phyloP scores from a whole-genome alignment of 2,888 invertebrate species.

The Drosophila emarginata region DNA sequence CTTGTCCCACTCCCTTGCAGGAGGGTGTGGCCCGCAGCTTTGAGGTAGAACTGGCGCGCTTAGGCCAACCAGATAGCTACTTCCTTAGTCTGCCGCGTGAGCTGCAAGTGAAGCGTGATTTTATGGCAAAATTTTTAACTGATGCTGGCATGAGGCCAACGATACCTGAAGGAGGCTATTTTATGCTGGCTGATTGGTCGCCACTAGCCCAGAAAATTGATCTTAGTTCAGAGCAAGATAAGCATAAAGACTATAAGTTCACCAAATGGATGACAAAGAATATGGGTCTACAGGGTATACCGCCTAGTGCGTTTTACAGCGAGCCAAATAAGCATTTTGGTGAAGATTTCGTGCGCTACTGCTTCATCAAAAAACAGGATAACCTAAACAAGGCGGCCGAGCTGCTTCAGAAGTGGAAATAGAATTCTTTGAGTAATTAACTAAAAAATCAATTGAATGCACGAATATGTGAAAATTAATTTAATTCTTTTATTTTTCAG shows the following conservation, averaged over 20 bases:
- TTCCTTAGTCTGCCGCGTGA: constrained; percentile 90
- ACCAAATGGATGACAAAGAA: constrained; percentile 98
- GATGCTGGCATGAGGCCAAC: constrained; percentile 95
- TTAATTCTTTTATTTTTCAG: neutral
- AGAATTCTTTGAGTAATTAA: neutral
- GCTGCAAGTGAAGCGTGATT: constrained; percentile 90
- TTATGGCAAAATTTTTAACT: constrained; percentile 87
- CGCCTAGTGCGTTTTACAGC: constrained; percentile 96
- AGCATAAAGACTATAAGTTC: constrained; percentile 93
- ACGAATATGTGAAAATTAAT: constrained; percentile 48
- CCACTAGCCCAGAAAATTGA: constrained; percentile 88
- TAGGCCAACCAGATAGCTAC: constrained; percentile 91
- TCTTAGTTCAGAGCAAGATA: constrained; percentile 87
- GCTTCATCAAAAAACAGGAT: constrained; percentile 95
- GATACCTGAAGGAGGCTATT: constrained; percentile 98
- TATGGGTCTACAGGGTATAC: constrained; percentile 95
- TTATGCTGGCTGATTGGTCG: constrained; percentile 97
- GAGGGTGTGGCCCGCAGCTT: constrained; percentile 96
- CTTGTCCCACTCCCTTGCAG: constrained; percentile 94
- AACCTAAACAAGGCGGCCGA: constrained; percentile 87
- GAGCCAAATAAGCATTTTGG: constrained; percentile 90
- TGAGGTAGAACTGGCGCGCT: constrained; percentile 90
- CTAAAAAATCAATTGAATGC: constrained; percentile 45
- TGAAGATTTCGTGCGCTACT: constrained; percentile 94
- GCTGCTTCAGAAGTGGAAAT: constrained; percentile 85